These are phyloP conservation scores for Ageneiosus marmoratus DNA, from an alignment of 2,113 vertebrate species.

Conservation along the genomic window DNA sequence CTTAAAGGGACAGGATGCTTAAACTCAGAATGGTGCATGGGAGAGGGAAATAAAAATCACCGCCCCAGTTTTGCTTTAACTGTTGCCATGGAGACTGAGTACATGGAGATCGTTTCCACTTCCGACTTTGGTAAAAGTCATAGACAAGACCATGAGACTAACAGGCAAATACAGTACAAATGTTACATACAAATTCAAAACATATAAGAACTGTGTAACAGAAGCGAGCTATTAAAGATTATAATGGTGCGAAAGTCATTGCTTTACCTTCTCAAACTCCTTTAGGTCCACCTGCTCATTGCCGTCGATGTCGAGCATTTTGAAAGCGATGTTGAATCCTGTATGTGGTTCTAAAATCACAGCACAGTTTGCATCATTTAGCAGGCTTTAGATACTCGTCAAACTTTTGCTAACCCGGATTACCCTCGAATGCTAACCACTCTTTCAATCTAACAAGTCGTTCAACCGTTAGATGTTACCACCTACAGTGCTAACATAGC, in stretches of 20 bases:
- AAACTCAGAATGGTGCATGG: neutral
- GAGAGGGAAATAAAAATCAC: neutral
- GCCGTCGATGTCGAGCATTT: conserved; percentile 94
- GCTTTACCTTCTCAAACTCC: conserved; percentile 91
- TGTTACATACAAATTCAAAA: neutral
- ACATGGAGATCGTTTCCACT: neutral
- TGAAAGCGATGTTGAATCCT: conserved; percentile 95
- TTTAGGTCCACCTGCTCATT: conserved; percentile 94
- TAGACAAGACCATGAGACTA: neutral
- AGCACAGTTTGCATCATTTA: conserved; percentile 25
- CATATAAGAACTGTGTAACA: neutral
- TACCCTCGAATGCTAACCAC: neutral
- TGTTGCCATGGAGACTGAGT: conserved; percentile 40
- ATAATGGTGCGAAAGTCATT: neutral
- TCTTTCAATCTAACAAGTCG: neutral
- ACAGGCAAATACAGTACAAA: neutral
- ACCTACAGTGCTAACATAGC: neutral
- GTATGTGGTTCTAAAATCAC: conserved; percentile 85
- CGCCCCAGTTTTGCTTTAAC: conserved; percentile 29
- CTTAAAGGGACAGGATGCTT: conserved; percentile 12
- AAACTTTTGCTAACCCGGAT: neutral
- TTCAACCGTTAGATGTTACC: neutral
- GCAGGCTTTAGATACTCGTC: neutral
- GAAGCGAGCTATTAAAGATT: neutral
- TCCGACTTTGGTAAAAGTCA: neutral